These are phyloP conservation scores for Drosophila ironensis DNA, from an alignment of 1,140 invertebrate genomes.

Conservation along the genomic window DNA sequence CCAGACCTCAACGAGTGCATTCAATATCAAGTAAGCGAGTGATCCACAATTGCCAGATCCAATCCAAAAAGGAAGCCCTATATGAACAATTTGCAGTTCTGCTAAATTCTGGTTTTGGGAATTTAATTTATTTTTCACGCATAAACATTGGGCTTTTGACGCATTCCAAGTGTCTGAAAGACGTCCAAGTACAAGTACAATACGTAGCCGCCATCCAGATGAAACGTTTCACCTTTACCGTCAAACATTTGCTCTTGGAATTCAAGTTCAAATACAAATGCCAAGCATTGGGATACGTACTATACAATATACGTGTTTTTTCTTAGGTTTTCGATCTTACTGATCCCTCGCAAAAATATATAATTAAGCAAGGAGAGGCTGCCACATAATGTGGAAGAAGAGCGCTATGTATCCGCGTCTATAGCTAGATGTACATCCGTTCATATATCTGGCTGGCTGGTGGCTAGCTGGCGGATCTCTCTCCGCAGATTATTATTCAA, in stretches of 20 bases:
- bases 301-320: conserved; percentile 3
- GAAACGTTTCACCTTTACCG: conserved; percentile 51
- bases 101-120: too few species aligned
- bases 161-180: neutral
- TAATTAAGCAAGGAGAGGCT: conserved; percentile 10
- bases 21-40: conserved; percentile 81
- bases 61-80: too few species aligned
- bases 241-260: conserved; percentile 52
- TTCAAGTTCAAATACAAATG: conserved; percentile 72
- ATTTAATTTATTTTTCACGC: neutral
- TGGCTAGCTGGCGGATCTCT: conserved; percentile 7
- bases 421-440: conserved; percentile 3
- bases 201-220: conserved; percentile 6
- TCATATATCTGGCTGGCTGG: conserved; percentile 24
- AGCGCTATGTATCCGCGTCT: conserved; percentile 9
- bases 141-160: conserved; percentile 19
- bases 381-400: conserved; percentile 24
- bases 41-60: too few species aligned
- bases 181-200: neutral
- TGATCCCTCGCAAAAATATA: conserved; percentile 20
- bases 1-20: conserved; percentile 81
- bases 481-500: conserved; percentile 63
- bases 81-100: too few species aligned
- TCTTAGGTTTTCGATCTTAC: conserved; percentile 16
- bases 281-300: conserved; percentile 22